These are phyloP conservation scores for Ageneiosus marmoratus DNA, from an alignment of 2,113 vertebrate genomes.

Conservation along the genomic window DNA sequence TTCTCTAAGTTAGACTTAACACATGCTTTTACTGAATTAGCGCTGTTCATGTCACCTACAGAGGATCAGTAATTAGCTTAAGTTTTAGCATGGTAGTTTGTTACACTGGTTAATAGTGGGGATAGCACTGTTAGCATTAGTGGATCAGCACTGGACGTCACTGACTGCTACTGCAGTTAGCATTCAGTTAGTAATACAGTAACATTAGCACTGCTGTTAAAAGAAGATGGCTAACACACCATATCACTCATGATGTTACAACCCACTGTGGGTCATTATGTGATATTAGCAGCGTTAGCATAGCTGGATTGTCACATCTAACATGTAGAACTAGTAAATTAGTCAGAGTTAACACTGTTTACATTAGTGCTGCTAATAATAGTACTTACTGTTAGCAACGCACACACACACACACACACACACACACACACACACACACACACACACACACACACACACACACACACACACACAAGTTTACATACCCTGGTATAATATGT, in stretches of 20 bases:
- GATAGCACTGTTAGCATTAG: too few relatives aligned
- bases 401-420: too few relatives aligned
- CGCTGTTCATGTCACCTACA: neutral
- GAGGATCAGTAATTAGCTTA: neutral
- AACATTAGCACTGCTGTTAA: neutral
- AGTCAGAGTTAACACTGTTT: slow-evolving; percentile 23
- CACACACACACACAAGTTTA: too few relatives aligned
- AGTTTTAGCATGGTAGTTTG: neutral
- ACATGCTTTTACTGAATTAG: too few relatives aligned
- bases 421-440: too few relatives aligned
- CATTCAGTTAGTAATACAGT: slow-evolving; percentile 9
- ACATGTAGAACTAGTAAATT: neutral
- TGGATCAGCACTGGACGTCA: neutral
- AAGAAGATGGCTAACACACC: neutral
- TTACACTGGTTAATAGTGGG: neutral
- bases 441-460: too few relatives aligned
- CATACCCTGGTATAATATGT: too few relatives aligned
- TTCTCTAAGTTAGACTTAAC: neutral
- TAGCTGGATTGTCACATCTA: neutral
- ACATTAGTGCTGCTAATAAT: slow-evolving; percentile 27
- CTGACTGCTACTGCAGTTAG: neutral
- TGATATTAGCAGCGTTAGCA: neutral
- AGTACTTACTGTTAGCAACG: neutral
- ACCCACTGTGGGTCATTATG: too few relatives aligned
- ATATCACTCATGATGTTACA: neutral